Evolutionary conservation across 2,888 invertebrate species (phyloP).

Genomic region (Hedychridium roseum): DNA sequence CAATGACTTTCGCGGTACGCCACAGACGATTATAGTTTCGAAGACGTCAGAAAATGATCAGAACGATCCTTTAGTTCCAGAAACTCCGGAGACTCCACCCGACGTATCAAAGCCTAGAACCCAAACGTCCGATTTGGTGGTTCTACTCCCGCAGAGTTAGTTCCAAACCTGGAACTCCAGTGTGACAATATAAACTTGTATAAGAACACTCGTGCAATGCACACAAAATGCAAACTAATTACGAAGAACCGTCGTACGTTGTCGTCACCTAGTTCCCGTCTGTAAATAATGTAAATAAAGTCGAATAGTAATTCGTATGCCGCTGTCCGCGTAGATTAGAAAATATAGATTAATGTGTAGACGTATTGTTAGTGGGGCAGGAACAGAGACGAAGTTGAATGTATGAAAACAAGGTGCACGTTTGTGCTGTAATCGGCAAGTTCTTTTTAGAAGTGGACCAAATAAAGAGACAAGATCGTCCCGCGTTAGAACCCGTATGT

Average conservation of each 20-base stretch:
- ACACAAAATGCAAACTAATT: background rate
- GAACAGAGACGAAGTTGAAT: no score
- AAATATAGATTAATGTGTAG: no score
- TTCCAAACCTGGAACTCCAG: constrained; percentile 13
- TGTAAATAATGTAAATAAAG: constrained; percentile 32
- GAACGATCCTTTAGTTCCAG: constrained; percentile 31
- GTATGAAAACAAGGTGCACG: constrained; percentile 14
- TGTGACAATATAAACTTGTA: background rate
- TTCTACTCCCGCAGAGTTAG: constrained; percentile 41
- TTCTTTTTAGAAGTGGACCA: constrained; percentile 35
- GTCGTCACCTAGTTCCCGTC: background rate
- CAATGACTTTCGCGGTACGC: constrained; percentile 20
- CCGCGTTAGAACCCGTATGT: constrained; percentile 12
- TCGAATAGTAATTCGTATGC: constrained; percentile 13
- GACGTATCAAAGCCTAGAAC: constrained; percentile 29
- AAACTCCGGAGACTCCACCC: constrained; percentile 34
- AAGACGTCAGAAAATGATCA: constrained; percentile 23
- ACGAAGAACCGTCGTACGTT: background rate
- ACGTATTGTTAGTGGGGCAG: no score
- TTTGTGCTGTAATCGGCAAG: constrained; percentile 18
- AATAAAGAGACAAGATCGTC: constrained; percentile 24
- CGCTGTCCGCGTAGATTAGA: constrained; percentile 5
- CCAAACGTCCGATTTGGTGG: constrained; percentile 37
- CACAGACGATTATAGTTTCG: constrained; percentile 22
- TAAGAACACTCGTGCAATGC: background rate